phyloP scores from a whole-genome alignment of 2,113 vertebrate species.

The Sapajus apella region DNA sequence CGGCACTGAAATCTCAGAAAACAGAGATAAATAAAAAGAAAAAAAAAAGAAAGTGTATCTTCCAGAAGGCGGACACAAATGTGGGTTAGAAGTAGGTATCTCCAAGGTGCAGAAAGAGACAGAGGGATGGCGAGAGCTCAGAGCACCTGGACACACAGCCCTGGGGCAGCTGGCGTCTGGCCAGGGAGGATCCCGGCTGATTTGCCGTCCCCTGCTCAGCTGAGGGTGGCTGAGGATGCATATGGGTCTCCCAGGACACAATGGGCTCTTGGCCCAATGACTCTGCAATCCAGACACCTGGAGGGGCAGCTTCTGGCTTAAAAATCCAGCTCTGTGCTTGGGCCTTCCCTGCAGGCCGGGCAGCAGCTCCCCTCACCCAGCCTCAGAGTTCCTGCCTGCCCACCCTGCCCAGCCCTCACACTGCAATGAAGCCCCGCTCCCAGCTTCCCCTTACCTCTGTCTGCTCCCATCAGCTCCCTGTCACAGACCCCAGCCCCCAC shows the following conservation, averaged over 20 bases:
- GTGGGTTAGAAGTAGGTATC: not conserved
- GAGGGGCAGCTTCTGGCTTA: not conserved
- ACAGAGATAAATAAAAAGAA: too few relatives aligned
- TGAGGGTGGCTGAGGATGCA: not conserved
- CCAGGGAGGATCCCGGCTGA: too few relatives aligned
- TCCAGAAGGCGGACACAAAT: not conserved
- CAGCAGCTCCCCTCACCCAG: accelerated
- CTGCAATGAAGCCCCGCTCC: not conserved
- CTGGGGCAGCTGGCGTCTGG: not conserved
- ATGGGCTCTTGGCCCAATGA: not conserved
- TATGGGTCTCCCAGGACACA: not conserved
- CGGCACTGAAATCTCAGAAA: too few relatives aligned
- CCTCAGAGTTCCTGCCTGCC: not conserved
- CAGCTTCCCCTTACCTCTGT: not conserved
- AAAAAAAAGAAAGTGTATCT: not conserved
- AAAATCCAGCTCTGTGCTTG: not conserved
- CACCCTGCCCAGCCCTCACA: not conserved
- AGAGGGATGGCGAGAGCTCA: not conserved
- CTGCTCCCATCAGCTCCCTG: not conserved
- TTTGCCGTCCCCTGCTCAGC: not conserved
- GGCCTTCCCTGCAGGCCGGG: not conserved
- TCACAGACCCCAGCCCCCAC: not conserved
- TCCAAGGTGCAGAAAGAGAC: not conserved
- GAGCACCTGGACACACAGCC: too few relatives aligned
- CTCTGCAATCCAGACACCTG: not conserved